Evolutionary conservation across 64 coral and sea anemone species (phyloP).

Genomic region (Actinia tenebrosa): DNA sequence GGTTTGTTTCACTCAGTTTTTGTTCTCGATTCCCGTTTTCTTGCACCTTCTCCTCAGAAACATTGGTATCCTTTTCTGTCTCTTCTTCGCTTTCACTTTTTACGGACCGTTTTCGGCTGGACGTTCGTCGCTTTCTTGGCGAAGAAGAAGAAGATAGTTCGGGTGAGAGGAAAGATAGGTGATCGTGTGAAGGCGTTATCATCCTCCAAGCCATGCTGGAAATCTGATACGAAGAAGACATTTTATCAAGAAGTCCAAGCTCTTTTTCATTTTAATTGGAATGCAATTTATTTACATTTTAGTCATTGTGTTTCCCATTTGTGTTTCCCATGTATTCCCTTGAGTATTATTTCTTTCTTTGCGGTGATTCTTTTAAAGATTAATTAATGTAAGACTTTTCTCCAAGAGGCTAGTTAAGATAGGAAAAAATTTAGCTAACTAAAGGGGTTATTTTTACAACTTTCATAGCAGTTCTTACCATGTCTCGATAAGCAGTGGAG

Average conservation of each 20-base stretch:
- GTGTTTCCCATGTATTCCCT: too few relatives aligned
- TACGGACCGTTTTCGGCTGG: constrained; percentile 46
- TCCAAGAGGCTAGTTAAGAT: too few relatives aligned
- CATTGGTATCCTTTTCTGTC: neutral
- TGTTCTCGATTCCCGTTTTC: neutral
- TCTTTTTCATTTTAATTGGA: too few relatives aligned
- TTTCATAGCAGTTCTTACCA: constrained; percentile 21
- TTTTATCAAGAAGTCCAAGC: too few relatives aligned
- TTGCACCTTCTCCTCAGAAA: neutral
- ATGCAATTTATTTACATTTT: too few relatives aligned
- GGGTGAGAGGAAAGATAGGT: constrained; percentile 1
- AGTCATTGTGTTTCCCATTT: too few relatives aligned
- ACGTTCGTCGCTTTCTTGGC: constrained; percentile 40
- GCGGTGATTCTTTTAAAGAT: neutral
- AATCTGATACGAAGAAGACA: constrained; percentile 27
- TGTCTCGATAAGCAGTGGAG: constrained; percentile 53
- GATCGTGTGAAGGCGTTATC: constrained; percentile 63
- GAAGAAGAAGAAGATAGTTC: constrained; percentile 21
- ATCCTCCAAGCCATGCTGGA: constrained; percentile 73
- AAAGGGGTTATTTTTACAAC: too few relatives aligned
- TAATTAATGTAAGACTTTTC: too few relatives aligned
- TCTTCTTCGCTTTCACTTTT: constrained; percentile 79
- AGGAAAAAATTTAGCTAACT: too few relatives aligned
- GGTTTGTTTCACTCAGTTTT: neutral
- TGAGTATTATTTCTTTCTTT: neutral